These are phyloP conservation scores for Pseudomyrmex concolor DNA, from an alignment of 1,140 invertebrate species.

Conservation along the genomic window DNA sequence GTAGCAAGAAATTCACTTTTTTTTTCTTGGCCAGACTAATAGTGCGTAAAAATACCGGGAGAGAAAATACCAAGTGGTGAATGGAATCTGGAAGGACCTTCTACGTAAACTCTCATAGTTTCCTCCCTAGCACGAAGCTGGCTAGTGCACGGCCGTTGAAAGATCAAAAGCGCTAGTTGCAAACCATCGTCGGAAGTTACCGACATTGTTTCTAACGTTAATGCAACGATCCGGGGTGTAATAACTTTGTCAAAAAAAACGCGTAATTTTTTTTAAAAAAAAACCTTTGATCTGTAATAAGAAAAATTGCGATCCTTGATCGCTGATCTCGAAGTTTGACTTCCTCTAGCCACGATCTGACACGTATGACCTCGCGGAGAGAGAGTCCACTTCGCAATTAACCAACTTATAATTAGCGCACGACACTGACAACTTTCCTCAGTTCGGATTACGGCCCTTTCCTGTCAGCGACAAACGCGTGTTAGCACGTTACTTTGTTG, in stretches of 20 bases:
- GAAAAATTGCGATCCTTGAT: not conserved
- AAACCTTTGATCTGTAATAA: not conserved
- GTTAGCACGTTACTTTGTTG: constrained; percentile 65
- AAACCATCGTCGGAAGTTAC: constrained; percentile 41
- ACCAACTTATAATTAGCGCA: constrained; percentile 73
- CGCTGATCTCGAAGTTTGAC: constrained; percentile 12
- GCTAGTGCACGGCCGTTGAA: constrained; percentile 23
- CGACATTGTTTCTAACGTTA: constrained; percentile 29
- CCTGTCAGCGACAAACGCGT: constrained; percentile 61
- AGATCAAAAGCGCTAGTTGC: constrained; percentile 18
- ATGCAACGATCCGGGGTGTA: not conserved
- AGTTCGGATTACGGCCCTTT: constrained; percentile 64
- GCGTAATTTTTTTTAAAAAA: too few relatives aligned
- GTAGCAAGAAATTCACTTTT: too few relatives aligned
- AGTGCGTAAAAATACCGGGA: not conserved
- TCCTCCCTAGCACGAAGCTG: constrained; percentile 18
- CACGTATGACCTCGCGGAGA: constrained; percentile 38
- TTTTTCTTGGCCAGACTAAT: too few relatives aligned
- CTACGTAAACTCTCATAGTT: constrained; percentile 26
- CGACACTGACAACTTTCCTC: constrained; percentile 68
- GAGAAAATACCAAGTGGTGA: not conserved
- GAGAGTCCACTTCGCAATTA: constrained; percentile 71
- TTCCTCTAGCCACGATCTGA: constrained; percentile 9
- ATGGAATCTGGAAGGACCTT: constrained; percentile 7
- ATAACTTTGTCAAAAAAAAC: too few relatives aligned